Base-by-base conservation (phyloP, 2,113 vertebrate species). In the Anoplopoma fimbria region DNA sequence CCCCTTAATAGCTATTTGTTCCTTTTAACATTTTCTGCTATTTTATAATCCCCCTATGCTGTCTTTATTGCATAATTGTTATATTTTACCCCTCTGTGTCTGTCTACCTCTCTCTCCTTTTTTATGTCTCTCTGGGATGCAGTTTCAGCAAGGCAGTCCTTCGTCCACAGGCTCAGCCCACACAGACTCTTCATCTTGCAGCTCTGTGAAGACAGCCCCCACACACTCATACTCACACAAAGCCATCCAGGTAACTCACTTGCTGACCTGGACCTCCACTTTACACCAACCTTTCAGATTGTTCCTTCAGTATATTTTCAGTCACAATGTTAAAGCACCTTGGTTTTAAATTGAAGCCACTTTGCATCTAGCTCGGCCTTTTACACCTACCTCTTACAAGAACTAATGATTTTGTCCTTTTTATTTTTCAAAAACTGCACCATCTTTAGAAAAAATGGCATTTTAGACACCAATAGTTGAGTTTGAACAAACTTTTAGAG, bases 91-190 rank as follows among this genome's bases (percentile, higher is more conserved):
- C 13, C 14, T n/a, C 2, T 57, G 5, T 73, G 4, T 42, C 25
- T 23, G 19, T 69, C 53, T 62, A 2, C 15, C 49, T 19, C n/a
- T 61, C 19, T 69, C 5, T 71, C 3, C 3, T 13, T 73, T 5
- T 61, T 0, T 55, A 1, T 69, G 13, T 81, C 3, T 88, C 64
- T 67, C 15, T 75, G 27, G 31, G 45, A 14, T 75, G 2, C 91
- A 97, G 97, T 96, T 97, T 88, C 97, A 97, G 92, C 97, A 98
- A 89, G 95, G 96, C 92, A 99, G 97, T 84, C 97, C 98, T 80
- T 97, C 96, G 12, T 97, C 97, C 79, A 95, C 94, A 0, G 95
- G 96, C 93, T 97, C 97, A 77, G 94, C 94, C 91, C 97, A 96
- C 93, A 97, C 96, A 84, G 98, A 99, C 95, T 96, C 96, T 93